phyloP scores from a whole-genome alignment of 2,797 vertebrate genomes.

The Intellagama lesueurii region DNA sequence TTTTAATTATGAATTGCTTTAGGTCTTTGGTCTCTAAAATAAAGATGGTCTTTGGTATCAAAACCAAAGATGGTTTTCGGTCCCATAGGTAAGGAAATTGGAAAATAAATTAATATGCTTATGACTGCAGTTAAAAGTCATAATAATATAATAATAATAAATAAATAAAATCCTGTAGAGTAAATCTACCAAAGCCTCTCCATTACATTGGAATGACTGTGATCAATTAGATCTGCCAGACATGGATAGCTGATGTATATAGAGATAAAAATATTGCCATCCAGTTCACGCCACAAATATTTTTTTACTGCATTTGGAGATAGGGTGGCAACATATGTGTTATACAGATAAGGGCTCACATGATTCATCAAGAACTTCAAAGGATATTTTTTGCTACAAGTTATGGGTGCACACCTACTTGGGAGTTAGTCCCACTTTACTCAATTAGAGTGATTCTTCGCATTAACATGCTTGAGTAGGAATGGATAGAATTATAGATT shows the following conservation, averaged over 20 bases:
- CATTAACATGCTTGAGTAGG: not conserved
- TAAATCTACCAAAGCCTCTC: conserved; percentile 27
- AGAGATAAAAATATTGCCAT: conserved; percentile 62
- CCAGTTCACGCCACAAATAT: conserved; percentile 44
- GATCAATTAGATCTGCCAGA: conserved; percentile 19
- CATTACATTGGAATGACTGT: conserved; percentile 43
- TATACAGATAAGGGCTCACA: conserved; percentile 65
- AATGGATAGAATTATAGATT: not conserved
- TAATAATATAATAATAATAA: too few relatives aligned
- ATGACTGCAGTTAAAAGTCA: not conserved
- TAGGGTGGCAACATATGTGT: conserved; percentile 18
- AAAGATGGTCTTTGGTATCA: too few relatives aligned
- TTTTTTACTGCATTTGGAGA: not conserved
- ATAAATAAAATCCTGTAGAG: rapidly evolving
- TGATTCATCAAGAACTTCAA: conserved; percentile 42
- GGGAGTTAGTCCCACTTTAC: not conserved
- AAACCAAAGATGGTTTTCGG: too few relatives aligned
- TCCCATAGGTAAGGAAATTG: too few relatives aligned
- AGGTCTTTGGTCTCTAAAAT: too few relatives aligned
- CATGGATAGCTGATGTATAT: conserved; percentile 44
- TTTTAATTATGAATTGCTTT: too few relatives aligned
- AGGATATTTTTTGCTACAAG: conserved; percentile 39
- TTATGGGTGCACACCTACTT: not conserved
- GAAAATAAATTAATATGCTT: not conserved
- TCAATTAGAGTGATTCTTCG: not conserved